Conservation (phyloP, 2,797 vertebrate genomes). For the Simalia tracyae region DNA sequence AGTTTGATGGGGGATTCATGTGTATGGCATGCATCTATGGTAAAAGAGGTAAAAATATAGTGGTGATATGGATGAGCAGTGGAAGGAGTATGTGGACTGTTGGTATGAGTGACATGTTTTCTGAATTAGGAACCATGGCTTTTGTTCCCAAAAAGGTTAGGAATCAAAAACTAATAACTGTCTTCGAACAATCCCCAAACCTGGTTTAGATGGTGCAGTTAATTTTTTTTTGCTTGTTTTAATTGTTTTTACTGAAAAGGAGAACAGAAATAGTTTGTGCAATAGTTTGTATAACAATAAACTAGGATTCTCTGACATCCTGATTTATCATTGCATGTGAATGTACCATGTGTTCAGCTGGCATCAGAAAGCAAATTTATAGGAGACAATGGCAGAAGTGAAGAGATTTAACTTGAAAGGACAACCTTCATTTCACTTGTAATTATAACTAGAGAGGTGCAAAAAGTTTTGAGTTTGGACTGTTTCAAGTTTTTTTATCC, state of each 20-base stretch:
- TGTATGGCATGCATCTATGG: neutral
- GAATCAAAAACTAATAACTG: neutral
- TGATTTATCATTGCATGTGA: neutral
- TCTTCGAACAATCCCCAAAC: neutral
- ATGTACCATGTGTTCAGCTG: neutral
- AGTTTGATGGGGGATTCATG: neutral
- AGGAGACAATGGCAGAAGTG: neutral
- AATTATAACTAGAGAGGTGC: neutral
- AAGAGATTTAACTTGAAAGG: neutral
- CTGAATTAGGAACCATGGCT: neutral
- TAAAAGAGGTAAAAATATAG: neutral
- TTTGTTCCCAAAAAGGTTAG: neutral
- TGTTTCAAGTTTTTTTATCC: neutral
- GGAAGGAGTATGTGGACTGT: neutral
- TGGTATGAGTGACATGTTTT: neutral
- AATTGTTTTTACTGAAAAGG: neutral
- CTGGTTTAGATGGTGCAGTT: neutral
- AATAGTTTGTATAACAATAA: neutral
- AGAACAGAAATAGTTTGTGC: neutral
- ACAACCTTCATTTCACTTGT: neutral
- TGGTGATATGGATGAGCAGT: neutral
- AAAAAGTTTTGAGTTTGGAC: neutral
- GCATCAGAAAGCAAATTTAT: neutral
- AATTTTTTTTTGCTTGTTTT: neutral
- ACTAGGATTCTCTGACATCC: neutral